These are phyloP conservation scores for Polyergus mexicanus DNA, from an alignment of 1,140 invertebrate genomes.

Conservation along the genomic window DNA sequence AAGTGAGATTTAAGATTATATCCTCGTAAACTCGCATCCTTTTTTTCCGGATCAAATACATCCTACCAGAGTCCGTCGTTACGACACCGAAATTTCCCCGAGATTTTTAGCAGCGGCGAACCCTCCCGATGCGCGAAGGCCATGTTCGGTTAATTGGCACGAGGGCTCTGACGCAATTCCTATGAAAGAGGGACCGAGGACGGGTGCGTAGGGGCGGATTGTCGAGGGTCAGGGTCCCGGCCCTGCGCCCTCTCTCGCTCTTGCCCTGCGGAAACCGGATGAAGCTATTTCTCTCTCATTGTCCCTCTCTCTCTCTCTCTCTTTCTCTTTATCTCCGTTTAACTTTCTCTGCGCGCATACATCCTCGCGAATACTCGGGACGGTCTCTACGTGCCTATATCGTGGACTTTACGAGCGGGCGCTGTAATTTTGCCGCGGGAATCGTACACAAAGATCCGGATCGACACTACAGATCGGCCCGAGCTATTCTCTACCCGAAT, in stretches of 20 bases:
- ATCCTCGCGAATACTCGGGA: conserved; percentile 56
- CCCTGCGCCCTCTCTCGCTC: conserved; percentile 70
- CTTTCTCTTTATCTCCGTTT: conserved; percentile 65
- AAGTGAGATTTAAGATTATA: not conserved
- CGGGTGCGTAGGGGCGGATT: conserved; percentile 76
- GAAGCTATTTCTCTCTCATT: conserved; percentile 48
- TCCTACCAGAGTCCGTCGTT: not conserved
- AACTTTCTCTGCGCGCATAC: conserved; percentile 64
- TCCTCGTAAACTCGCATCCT: not conserved
- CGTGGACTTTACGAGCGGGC: conserved; percentile 68
- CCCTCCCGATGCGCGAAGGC: conserved; percentile 24
- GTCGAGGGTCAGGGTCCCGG: conserved; percentile 80
- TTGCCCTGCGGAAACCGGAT: conserved; percentile 48
- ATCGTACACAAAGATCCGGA: conserved; percentile 81
- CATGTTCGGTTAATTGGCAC: conserved; percentile 74
- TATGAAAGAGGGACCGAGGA: conserved; percentile 45
- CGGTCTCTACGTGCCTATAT: conserved; percentile 32
- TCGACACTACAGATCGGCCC: conserved; percentile 70
- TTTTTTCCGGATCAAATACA: not conserved
- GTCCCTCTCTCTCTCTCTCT: conserved; percentile 53
- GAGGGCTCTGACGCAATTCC: conserved; percentile 75
- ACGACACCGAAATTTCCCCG: conserved; percentile 36
- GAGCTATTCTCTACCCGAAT: not conserved
- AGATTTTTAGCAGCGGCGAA: conserved; percentile 37
- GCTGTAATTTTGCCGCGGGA: conserved; percentile 80